phyloP scores from a whole-genome alignment of 2,797 vertebrate genomes.

The Alfaro cultratus region DNA sequence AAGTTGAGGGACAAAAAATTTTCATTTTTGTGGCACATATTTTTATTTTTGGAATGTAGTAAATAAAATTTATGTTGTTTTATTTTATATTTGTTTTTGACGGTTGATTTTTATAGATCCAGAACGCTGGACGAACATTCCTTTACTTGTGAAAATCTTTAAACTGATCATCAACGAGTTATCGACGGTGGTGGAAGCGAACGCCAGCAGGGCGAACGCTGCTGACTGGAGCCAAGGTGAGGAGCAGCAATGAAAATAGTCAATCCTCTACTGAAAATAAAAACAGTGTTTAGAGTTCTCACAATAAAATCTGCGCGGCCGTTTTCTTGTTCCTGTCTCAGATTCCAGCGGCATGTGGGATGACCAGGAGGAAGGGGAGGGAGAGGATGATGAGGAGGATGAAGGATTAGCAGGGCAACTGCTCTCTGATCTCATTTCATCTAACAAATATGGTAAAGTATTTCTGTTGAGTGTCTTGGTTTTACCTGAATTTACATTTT shows the following conservation, averaged over 20 bases:
- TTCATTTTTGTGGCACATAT: not conserved
- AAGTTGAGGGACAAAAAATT: not conserved
- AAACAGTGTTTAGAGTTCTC: not conserved
- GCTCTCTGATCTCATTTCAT: slow-evolving; percentile 94
- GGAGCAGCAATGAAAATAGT: not conserved
- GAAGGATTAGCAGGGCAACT: slow-evolving; percentile 94
- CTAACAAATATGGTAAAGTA: slow-evolving; percentile 92
- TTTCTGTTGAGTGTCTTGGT: not conserved
- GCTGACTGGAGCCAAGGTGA: slow-evolving; percentile 94
- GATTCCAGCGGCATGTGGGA: slow-evolving; percentile 98
- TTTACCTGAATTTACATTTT: not conserved
- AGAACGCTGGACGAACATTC: slow-evolving; percentile 97
- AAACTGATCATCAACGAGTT: slow-evolving; percentile 98
- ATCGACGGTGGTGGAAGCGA: slow-evolving; percentile 94
- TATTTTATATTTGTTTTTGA: not conserved
- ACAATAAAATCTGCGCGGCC: not conserved
- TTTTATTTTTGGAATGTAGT: not conserved
- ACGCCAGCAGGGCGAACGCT: slow-evolving; percentile 86
- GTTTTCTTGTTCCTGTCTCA: slow-evolving; percentile 57
- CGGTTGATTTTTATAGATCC: slow-evolving; percentile 81
- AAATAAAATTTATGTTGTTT: not conserved
- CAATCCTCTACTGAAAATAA: not conserved
- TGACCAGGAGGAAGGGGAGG: slow-evolving; percentile 89
- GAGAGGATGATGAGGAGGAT: slow-evolving; percentile 78
- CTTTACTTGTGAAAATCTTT: slow-evolving; percentile 95